phyloP scores from a whole-genome alignment of 2,888 invertebrate species.

The Parnassius glacialis region DNA sequence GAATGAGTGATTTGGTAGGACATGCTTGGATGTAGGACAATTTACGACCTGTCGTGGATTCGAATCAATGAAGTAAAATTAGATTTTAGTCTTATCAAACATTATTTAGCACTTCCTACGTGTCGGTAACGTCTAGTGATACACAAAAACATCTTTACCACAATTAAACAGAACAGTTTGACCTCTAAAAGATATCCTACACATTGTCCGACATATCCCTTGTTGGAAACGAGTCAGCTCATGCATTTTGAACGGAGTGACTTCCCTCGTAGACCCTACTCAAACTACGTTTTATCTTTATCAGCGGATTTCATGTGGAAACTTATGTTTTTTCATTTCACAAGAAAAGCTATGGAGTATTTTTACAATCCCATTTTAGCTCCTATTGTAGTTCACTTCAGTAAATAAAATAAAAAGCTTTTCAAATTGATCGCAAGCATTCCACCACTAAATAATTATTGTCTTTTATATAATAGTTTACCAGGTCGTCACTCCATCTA shows the following conservation, averaged over 20 bases:
- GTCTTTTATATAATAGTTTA: too few species aligned
- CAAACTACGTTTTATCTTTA: conserved; percentile 42
- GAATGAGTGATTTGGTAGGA: too few species aligned
- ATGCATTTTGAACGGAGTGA: conserved; percentile 34
- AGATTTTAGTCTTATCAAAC: too few species aligned
- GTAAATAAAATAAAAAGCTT: too few species aligned
- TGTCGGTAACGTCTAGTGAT: neutral
- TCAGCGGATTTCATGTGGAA: conserved; percentile 40
- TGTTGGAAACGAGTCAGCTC: conserved; percentile 29
- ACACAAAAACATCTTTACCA: conserved; percentile 6
- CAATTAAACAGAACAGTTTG: conserved; percentile 26
- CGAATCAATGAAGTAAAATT: too few species aligned
- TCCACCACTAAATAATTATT: too few species aligned
- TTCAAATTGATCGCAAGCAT: too few species aligned
- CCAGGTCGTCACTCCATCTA: too few species aligned
- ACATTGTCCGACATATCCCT: conserved; percentile 20
- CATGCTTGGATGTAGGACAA: too few species aligned
- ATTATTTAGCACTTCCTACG: too few species aligned
- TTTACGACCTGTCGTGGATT: too few species aligned
- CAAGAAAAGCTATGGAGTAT: conserved; percentile 27
- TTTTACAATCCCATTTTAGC: neutral
- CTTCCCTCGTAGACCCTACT: conserved; percentile 34
- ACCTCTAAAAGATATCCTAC: conserved; percentile 23
- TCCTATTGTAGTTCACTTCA: too few species aligned
- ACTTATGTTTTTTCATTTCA: conserved; percentile 36